Evolutionary conservation across 2,797 vertebrate species (phyloP).

Genomic region (Eremophila alpestris): DNA sequence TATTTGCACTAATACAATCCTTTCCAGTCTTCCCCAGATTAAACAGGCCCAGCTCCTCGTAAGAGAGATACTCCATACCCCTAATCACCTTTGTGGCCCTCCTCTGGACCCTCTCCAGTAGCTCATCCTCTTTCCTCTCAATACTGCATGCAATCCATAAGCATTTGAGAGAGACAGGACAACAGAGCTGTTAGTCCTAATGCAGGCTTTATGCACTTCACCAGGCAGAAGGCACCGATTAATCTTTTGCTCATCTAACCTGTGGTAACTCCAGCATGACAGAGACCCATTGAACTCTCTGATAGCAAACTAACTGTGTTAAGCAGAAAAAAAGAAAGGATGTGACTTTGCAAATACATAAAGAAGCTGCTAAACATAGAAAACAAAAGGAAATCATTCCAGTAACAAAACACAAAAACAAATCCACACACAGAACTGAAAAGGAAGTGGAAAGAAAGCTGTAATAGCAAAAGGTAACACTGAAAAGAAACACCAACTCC

Average conservation of each 20-base stretch:
- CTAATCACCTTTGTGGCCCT: not conserved
- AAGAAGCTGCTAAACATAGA: not conserved
- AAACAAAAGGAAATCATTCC: not conserved
- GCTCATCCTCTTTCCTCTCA: not conserved
- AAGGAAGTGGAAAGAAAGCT: not conserved
- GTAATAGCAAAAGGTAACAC: not conserved
- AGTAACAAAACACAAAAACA: not conserved
- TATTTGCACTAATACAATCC: accelerated
- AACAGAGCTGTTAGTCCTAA: not conserved
- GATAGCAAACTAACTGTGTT: accelerated
- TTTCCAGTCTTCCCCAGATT: not conserved
- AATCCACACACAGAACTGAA: not conserved
- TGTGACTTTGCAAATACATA: not conserved
- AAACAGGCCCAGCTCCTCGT: not conserved
- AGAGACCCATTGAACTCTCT: not conserved
- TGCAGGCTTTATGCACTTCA: not conserved
- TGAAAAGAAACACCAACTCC: not conserved
- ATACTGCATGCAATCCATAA: not conserved
- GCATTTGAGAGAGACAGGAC: accelerated
- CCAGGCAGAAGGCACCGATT: not conserved
- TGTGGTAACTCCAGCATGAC: not conserved
- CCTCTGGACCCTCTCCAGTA: not conserved
- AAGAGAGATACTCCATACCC: not conserved
- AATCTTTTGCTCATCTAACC: not conserved
- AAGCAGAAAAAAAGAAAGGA: not conserved